Percentiles rank a stretch among this genome's conserved stretches.
Evolutionary conservation across 2,113 vertebrate species (phyloP).

Genomic region (Orthonyx spaldingii): DNA sequence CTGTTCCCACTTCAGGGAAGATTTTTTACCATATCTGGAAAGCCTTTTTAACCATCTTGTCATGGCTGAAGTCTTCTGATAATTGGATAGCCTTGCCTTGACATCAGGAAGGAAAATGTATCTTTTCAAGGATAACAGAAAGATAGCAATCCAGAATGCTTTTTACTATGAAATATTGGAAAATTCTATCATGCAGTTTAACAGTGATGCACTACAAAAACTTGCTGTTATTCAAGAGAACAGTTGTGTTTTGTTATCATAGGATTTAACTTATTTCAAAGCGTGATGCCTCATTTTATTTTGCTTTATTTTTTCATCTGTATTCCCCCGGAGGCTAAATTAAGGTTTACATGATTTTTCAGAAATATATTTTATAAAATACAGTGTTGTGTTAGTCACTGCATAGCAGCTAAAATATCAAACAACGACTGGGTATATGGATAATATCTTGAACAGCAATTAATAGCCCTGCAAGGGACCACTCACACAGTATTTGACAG

Average conservation of each 20-base stretch:
- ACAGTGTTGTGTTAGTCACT: neutral
- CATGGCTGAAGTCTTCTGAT: neutral
- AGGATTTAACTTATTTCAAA: neutral
- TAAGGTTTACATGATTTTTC: neutral
- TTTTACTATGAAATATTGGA: neutral
- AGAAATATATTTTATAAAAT: neutral
- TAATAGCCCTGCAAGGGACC: neutral
- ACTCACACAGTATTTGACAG: neutral
- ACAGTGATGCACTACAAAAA: neutral
- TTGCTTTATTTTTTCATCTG: neutral
- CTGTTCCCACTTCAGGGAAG: neutral
- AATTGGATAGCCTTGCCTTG: neutral
- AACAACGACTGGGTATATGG: neutral
- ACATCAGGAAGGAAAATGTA: neutral
- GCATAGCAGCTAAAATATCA: neutral
- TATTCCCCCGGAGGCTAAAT: neutral
- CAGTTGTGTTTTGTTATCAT: neutral
- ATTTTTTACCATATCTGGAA: neutral
- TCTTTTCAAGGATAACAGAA: neutral
- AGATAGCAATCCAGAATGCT: neutral
- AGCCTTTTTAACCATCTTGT: neutral
- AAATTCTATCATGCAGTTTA: neutral
- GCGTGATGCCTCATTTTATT: neutral
- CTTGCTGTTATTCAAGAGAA: neutral
- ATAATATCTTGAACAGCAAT: neutral